Base-by-base conservation (phyloP, 2,113 vertebrate genomes). In the Corydoras maculifer region DNA sequence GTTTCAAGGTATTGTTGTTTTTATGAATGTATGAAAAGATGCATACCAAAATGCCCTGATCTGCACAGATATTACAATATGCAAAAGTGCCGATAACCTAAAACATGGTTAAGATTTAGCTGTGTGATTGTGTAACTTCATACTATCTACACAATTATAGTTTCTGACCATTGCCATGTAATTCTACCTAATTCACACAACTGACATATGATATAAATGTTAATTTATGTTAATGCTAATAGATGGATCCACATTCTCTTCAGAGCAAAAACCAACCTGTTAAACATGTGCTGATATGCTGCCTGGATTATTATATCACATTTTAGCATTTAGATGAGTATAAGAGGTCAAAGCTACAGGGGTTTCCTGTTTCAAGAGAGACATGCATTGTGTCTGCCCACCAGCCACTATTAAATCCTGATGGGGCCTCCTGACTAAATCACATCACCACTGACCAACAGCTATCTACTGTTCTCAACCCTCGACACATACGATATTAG, bases 371-470 rank as follows among this genome's bases (percentile, higher is more conserved):
- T 89, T 87, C 77, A 77, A 86, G 83, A 88, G 84, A 89, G 87
- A 81, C 81, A 83, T 84, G 83, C 85, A 85, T 76, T 82, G 85
- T 86, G 83, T 89, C 87, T 84, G 79, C 82, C 88, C 85, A 80
- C 78, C 82, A 91, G 93, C 91, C 88, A 81, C 85, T 89, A 93
- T 94, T 94, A 93, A 82, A 78, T 61, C 74, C 84, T 77, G 85
- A 86, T 89, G 86, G 35, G 80, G 85, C 88, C 82, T 82, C 82
- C 80, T 88, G 86, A 91, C 90, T 90, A 88, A 90, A 91, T 90
- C 89, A 89, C 85, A 88, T 86, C 87, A 82, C 86, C 86, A 86
- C 83, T 84, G 82, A 82, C 85, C 86, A 89, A 90, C 84, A 90
- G 88, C 85, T 88, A 88, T 84, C 82, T 86, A 79, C 83, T 88